Evolutionary conservation across 2,888 invertebrate species (phyloP).

Genomic region (Andricus curvator): DNA sequence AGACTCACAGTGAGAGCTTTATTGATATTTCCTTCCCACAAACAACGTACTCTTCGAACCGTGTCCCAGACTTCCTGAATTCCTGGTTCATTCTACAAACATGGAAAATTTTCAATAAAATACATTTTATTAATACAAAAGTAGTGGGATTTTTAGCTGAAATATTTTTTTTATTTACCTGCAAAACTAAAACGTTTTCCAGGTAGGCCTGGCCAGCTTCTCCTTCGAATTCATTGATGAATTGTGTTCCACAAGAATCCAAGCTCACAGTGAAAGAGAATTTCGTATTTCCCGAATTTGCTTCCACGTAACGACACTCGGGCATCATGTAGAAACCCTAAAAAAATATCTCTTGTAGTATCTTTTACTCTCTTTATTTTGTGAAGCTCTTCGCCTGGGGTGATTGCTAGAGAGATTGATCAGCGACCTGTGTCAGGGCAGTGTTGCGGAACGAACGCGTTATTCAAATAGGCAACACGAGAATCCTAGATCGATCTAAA

Average conservation of each 20-base stretch:
- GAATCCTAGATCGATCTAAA: too few species aligned
- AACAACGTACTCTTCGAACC: slow-evolving; percentile 86
- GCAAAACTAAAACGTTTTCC: slow-evolving; percentile 87
- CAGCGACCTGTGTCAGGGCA: too few species aligned
- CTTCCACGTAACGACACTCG: slow-evolving; percentile 86
- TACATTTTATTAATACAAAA: background rate
- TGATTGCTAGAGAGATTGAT: too few species aligned
- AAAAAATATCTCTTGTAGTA: slow-evolving; percentile 35
- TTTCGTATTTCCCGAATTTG: slow-evolving; percentile 85
- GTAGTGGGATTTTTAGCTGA: too few species aligned
- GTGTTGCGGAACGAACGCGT: too few species aligned
- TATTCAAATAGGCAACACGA: too few species aligned
- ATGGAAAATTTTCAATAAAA: slow-evolving; percentile 2
- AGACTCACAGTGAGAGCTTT: slow-evolving; percentile 87
- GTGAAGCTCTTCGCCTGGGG: too few species aligned
- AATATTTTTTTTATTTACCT: slow-evolving; percentile 58
- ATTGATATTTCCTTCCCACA: slow-evolving; percentile 90
- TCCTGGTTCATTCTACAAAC: slow-evolving; percentile 85
- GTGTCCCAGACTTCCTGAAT: slow-evolving; percentile 90
- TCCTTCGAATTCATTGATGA: slow-evolving; percentile 87
- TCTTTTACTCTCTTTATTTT: background rate
- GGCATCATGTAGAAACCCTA: slow-evolving; percentile 84
- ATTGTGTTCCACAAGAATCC: slow-evolving; percentile 89
- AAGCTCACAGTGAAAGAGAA: slow-evolving; percentile 87
- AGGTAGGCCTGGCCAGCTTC: slow-evolving; percentile 87